Evolutionary conservation across 2,113 vertebrate genomes (phyloP).

Genomic region (Leiothrix lutea): DNA sequence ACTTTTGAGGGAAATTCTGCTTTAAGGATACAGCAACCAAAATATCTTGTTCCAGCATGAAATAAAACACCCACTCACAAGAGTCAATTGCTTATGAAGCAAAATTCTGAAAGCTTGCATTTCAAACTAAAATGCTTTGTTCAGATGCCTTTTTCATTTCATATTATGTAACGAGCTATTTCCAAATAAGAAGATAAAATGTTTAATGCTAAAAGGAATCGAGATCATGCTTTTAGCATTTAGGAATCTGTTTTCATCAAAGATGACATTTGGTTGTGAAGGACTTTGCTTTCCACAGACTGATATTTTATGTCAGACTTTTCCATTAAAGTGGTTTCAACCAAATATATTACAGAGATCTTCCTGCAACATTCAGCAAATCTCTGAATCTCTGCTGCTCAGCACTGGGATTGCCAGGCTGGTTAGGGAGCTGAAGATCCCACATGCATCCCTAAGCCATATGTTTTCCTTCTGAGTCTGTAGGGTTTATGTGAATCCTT

Average conservation of each 20-base stretch:
- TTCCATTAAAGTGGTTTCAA: not conserved
- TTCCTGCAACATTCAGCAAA: not conserved
- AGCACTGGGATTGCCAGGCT: not conserved
- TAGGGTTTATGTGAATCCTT: not conserved
- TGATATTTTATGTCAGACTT: not conserved
- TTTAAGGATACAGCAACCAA: not conserved
- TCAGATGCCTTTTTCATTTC: not conserved
- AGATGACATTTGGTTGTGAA: not conserved
- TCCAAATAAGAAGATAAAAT: not conserved
- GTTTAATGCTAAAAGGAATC: not conserved
- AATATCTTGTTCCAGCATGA: not conserved
- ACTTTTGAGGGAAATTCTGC: not conserved
- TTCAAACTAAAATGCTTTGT: conserved; percentile 5
- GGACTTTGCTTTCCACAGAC: not conserved
- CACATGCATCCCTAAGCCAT: not conserved
- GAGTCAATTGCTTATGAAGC: conserved; percentile 27
- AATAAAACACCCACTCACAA: conserved; percentile 2
- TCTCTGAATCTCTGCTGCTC: not conserved
- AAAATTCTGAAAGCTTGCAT: conserved; percentile 10
- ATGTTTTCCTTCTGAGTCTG: not conserved
- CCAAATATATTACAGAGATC: not conserved
- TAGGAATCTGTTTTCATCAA: not conserved
- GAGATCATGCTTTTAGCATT: not conserved
- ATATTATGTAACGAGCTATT: not conserved
- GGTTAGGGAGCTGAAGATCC: not conserved